phyloP scores from a whole-genome alignment of 2,797 vertebrate species.

The Rhadinocentrus ornatus region DNA sequence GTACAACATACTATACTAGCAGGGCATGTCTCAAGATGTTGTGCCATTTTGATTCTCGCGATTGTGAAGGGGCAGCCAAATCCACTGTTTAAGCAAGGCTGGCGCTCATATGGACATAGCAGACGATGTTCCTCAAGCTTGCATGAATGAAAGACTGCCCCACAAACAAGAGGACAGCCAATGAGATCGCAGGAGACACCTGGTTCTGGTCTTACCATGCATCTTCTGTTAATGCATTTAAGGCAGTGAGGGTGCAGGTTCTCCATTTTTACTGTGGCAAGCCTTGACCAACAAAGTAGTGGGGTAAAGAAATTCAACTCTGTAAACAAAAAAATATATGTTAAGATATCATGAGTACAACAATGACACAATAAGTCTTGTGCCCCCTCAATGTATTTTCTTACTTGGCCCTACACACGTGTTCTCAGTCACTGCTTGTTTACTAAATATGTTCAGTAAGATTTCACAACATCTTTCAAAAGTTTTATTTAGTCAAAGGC shows the following conservation, averaged over 20 bases:
- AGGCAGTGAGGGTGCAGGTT: slow-evolving; percentile 92
- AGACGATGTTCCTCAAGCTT: slow-evolving; percentile 93
- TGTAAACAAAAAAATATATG: slow-evolving; percentile 43
- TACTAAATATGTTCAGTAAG: slow-evolving; percentile 51
- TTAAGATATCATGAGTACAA: neutral
- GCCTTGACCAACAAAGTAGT: slow-evolving; percentile 19
- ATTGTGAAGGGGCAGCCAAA: slow-evolving; percentile 96
- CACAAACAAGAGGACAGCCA: slow-evolving; percentile 94
- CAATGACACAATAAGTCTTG: neutral
- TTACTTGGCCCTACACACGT: slow-evolving; percentile 25
- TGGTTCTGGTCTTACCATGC: slow-evolving; percentile 92
- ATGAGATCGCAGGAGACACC: slow-evolving; percentile 93
- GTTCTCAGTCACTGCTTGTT: slow-evolving; percentile 42
- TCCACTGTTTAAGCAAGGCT: slow-evolving; percentile 92
- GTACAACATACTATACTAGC: slow-evolving; percentile 98
- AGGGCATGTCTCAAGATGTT: slow-evolving; percentile 93
- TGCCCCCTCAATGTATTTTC: slow-evolving; percentile 14
- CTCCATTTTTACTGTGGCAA: slow-evolving; percentile 82
- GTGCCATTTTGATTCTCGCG: slow-evolving; percentile 90
- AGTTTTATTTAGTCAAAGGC: slow-evolving; percentile 59
- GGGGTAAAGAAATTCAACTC: slow-evolving; percentile 46
- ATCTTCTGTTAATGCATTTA: slow-evolving; percentile 96
- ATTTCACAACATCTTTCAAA: slow-evolving; percentile 75
- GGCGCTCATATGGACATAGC: slow-evolving; percentile 93
- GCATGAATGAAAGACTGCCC: slow-evolving; percentile 95